Evolutionary conservation across 2,888 invertebrate species (phyloP).

Genomic region (Galeruca laticollis): DNA sequence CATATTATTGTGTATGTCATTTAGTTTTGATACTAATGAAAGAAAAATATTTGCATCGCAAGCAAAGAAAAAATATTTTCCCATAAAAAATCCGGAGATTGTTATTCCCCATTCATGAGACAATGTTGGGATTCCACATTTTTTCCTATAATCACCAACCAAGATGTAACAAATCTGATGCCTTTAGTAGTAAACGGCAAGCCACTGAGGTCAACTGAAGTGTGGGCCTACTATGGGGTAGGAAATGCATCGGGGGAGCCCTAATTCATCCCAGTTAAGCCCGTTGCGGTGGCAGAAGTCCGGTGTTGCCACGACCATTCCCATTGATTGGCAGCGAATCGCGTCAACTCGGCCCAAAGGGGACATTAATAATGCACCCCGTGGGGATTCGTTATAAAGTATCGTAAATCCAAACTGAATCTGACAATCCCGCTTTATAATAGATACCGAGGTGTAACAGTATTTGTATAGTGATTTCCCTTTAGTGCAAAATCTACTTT

Average conservation of each 20-base stretch:
- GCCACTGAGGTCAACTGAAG: conserved; percentile 12
- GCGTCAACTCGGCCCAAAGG: conserved; percentile 63
- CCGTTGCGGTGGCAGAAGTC: conserved; percentile 54
- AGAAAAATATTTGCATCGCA: no score
- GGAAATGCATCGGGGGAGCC: conserved; percentile 45
- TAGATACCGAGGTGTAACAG: conserved; percentile 37
- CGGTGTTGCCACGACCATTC: conserved; percentile 55
- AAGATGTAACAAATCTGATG: background rate
- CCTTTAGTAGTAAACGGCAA: background rate
- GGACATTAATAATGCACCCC: conserved; percentile 65
- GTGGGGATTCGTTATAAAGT: conserved; percentile 61
- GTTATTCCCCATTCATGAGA: no score
- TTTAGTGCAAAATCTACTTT: conserved; percentile 12
- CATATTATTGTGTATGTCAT: no score
- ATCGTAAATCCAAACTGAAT: conserved; percentile 55
- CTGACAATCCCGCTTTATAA: conserved; percentile 37
- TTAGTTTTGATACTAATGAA: no score
- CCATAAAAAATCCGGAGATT: no score
- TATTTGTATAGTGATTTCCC: conserved; percentile 35
- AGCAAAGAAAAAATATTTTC: no score
- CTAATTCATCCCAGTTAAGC: conserved; percentile 64
- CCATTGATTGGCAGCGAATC: conserved; percentile 65
- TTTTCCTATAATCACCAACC: no score
- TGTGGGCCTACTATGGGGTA: conserved; percentile 26
- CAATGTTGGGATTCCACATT: no score